phyloP scores from a whole-genome alignment of 2,888 invertebrate genomes.

The Seira sanloemensis region DNA sequence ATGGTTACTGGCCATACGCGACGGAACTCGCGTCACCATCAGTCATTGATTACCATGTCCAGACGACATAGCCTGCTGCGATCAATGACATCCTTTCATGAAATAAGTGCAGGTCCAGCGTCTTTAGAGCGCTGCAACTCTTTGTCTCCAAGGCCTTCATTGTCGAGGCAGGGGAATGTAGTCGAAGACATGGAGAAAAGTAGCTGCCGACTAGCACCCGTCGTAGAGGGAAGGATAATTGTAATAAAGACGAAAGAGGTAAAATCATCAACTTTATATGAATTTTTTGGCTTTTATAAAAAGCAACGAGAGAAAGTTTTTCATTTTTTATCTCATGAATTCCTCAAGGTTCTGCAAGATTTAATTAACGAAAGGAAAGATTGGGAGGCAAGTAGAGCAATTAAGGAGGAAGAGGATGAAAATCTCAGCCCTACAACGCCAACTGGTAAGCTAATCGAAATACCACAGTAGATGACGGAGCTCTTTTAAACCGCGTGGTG shows the following conservation, averaged over 20 bases:
- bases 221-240: slow-evolving; percentile 88
- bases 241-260: slow-evolving; percentile 85
- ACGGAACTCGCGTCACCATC: slow-evolving; percentile 87
- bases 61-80: slow-evolving; percentile 78
- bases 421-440: slow-evolving; percentile 68
- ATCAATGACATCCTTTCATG: slow-evolving; percentile 69
- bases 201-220: slow-evolving; percentile 87
- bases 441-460: slow-evolving; percentile 65
- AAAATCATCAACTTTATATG: slow-evolving; percentile 41
- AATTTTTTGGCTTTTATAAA: not conserved
- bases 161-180: slow-evolving; percentile 80
- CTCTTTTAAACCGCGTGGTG: not conserved
- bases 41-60: slow-evolving; percentile 89
- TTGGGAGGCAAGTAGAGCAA: slow-evolving; percentile 71
- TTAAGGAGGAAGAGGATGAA: slow-evolving; percentile 73
- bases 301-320: not conserved
- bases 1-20: slow-evolving; percentile 84
- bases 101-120: slow-evolving; percentile 61
- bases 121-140: slow-evolving; percentile 68
- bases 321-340: not conserved
- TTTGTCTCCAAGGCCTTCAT: slow-evolving; percentile 69
- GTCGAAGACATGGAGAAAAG: slow-evolving; percentile 87
- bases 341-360: slow-evolving; percentile 68
- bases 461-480: slow-evolving; percentile 12
- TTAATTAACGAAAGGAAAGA: slow-evolving; percentile 72